A percentile compares a stretch with the other conserved stretches of the same genome.
Conservation (phyloP, 2,113 vertebrate species). For the Propithecus coquereli region DNA sequence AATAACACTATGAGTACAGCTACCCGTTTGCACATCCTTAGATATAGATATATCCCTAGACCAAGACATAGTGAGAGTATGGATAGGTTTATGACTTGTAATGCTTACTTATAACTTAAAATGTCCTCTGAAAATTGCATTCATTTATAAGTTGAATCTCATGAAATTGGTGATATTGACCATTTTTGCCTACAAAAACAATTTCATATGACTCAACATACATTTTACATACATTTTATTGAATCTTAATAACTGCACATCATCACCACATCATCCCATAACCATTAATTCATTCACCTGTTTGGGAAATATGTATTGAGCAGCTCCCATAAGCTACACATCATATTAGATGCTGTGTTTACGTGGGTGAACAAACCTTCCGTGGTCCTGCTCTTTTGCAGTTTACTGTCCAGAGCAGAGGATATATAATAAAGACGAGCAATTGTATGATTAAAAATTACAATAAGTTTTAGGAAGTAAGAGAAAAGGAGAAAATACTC, state of each 20-base stretch:
- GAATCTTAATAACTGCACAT: background rate
- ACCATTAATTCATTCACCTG: background rate
- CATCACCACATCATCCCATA: background rate
- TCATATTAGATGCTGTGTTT: background rate
- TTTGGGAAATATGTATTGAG: background rate
- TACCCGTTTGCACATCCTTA: background rate
- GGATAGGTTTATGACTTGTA: background rate
- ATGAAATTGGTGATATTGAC: background rate
- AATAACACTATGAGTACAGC: background rate
- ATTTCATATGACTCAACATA: background rate
- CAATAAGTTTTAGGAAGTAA: background rate
- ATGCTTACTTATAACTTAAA: background rate
- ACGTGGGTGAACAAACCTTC: rapidly evolving
- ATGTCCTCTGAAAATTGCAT: background rate
- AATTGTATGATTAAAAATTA: background rate
- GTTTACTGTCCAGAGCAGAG: background rate
- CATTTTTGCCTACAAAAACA: background rate
- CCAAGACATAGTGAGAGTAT: background rate
- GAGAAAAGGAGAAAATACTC: background rate
- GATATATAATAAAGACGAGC: background rate
- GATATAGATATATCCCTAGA: background rate
- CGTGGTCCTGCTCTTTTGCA: rapidly evolving
- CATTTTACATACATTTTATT: background rate
- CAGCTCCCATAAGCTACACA: background rate
- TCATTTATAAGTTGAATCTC: background rate